Conservation (phyloP, 2,888 invertebrate species). For the Atethmia centrago region DNA sequence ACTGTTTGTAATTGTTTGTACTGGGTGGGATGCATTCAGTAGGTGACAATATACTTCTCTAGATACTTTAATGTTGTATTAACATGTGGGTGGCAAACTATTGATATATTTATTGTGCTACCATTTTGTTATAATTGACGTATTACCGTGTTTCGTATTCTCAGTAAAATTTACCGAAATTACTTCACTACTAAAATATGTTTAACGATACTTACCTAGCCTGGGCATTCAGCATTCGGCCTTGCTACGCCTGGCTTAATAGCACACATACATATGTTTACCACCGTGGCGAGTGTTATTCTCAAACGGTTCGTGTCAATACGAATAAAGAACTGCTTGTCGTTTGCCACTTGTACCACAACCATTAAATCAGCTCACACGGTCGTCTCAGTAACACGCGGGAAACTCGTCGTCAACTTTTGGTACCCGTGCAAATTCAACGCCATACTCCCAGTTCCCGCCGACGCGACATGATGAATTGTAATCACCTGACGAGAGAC, state of each 20-base stretch:
- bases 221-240: not conserved
- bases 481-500: conserved; percentile 64
- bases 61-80: not conserved
- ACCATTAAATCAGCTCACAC: conserved; percentile 72
- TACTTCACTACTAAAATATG: not conserved
- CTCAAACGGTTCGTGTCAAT: too few species aligned
- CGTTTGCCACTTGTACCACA: conserved; percentile 62
- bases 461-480: conserved; percentile 67
- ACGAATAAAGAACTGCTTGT: conserved; percentile 10
- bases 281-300: not conserved
- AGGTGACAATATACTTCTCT: too few species aligned
- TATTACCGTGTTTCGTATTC: not conserved
- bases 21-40: too few species aligned
- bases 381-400: conserved; percentile 65
- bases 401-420: conserved; percentile 73
- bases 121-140: not conserved
- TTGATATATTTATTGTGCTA: not conserved
- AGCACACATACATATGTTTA: not conserved
- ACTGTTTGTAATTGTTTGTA: not conserved
- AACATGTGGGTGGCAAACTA: not conserved
- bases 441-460: conserved; percentile 26
- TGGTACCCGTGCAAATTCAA: conserved; percentile 74
- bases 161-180: not conserved
- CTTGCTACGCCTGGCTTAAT: not conserved
- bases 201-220: too few species aligned